A percentile compares a stretch with the other conserved stretches of the same genome.
Conservation (phyloP, 2,797 vertebrate genomes). For the Hypotaenidia okinawae region DNA sequence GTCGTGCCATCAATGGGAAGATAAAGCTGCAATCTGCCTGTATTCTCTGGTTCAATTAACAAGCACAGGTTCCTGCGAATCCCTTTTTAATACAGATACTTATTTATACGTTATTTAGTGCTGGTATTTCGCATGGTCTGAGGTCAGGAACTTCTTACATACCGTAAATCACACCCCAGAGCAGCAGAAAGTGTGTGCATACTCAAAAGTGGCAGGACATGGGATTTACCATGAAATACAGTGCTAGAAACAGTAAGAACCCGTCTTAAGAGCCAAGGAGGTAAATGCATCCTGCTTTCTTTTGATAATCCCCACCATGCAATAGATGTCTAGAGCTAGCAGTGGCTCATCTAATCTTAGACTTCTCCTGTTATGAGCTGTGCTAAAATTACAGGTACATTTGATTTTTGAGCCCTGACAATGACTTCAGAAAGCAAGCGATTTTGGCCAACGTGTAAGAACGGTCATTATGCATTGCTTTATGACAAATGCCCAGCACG, state of each 20-base stretch:
- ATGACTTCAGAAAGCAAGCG: background rate
- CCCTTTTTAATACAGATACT: background rate
- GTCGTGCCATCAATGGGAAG: background rate
- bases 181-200: background rate
- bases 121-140: background rate
- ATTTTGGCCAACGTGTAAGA: background rate
- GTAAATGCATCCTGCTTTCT: slow-evolving; percentile 44
- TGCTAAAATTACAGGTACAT: background rate
- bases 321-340: slow-evolving; percentile 1
- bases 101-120: background rate
- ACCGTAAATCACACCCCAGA: background rate
- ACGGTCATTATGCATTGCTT: background rate
- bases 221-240: background rate
- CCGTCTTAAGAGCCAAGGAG: slow-evolving; percentile 39
- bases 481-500: rapidly evolving
- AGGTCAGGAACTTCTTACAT: background rate
- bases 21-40: background rate
- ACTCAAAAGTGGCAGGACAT: background rate
- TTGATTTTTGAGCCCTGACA: background rate
- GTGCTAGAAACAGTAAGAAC: background rate
- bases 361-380: background rate
- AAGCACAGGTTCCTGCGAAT: background rate
- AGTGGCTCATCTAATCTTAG: background rate
- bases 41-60: background rate
- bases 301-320: background rate